Percentiles rank a stretch among this genome's conserved stretches.
These are phyloP conservation scores for Propsilocerus akamusi DNA, from an alignment of 1,140 invertebrate species.

Conservation along the genomic window DNA sequence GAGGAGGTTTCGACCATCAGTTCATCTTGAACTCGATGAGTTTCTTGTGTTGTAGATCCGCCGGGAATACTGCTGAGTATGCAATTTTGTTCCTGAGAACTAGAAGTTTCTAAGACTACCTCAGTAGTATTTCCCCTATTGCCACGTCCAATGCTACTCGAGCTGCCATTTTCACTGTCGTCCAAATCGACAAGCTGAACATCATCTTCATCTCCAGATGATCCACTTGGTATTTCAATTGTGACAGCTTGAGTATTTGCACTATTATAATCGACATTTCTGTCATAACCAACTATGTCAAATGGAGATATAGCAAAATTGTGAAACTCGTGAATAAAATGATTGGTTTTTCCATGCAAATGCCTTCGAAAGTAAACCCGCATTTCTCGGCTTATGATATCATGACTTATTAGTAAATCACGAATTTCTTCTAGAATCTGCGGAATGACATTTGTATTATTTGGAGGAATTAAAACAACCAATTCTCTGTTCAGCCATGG, in stretches of 20 bases:
- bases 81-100: neutral
- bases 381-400: constrained; percentile 58
- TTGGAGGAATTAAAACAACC: constrained; percentile 36
- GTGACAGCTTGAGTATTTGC: neutral
- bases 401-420: constrained; percentile 40
- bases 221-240: neutral
- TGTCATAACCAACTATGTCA: constrained; percentile 61
- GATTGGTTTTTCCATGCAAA: constrained; percentile 40
- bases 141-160: no score
- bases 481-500: constrained; percentile 81
- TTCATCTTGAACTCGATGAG: neutral
- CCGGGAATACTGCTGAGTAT: neutral
- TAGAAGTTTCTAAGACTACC: neutral
- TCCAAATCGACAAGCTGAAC: neutral
- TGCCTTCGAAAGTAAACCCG: constrained; percentile 34
- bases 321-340: constrained; percentile 80
- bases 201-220: neutral
- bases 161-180: neutral
- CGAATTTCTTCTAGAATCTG: constrained; percentile 49
- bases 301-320: constrained; percentile 70
- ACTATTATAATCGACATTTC: constrained; percentile 29
- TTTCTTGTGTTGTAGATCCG: neutral
- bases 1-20: constrained; percentile 3
- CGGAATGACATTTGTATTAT: constrained; percentile 37
- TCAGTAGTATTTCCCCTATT: neutral